Conservation (phyloP, 2,888 invertebrate species). For the Eledona agricola region DNA sequence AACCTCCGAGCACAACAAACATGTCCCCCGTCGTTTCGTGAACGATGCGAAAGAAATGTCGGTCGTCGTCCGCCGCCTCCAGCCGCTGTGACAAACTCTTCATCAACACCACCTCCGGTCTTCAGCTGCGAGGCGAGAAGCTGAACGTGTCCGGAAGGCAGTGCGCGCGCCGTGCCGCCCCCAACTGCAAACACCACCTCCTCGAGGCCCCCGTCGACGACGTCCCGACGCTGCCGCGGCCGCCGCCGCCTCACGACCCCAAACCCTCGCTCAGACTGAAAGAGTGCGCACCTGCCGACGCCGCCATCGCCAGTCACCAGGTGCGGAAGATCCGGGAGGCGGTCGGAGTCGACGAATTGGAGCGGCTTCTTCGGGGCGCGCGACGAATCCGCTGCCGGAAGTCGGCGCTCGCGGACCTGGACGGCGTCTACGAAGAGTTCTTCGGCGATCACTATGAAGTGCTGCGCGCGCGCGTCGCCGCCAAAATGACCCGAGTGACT, state of each 20-base stretch:
- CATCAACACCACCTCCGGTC: no score
- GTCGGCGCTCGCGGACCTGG: conserved; percentile 53
- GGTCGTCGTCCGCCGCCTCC: no score
- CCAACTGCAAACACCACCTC: not conserved
- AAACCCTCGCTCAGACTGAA: conserved; percentile 9
- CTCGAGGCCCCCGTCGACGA: not conserved
- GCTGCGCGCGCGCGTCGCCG: conserved; percentile 54
- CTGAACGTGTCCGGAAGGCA: not conserved
- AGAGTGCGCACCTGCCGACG: conserved; percentile 1
- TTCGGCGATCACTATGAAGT: conserved; percentile 64
- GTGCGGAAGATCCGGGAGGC: conserved; percentile 69
- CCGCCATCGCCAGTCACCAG: conserved; percentile 11
- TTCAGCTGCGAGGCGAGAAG: no score
- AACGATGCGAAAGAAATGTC: no score
- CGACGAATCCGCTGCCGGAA: conserved; percentile 45
- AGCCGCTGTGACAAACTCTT: no score
- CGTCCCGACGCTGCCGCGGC: not conserved
- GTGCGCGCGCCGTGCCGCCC: not conserved
- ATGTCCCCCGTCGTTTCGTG: no score
- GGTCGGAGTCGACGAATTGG: conserved; percentile 69
- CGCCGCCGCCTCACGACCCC: not conserved
- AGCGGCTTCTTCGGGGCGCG: conserved; percentile 69
- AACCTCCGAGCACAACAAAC: no score
- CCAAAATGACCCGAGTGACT: conserved; percentile 5
- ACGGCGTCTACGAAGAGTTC: conserved; percentile 64